Percentiles rank a stretch among this genome's conserved stretches.
phyloP scores from a whole-genome alignment of 2,888 invertebrate genomes.

The Cepaea hortensis region DNA sequence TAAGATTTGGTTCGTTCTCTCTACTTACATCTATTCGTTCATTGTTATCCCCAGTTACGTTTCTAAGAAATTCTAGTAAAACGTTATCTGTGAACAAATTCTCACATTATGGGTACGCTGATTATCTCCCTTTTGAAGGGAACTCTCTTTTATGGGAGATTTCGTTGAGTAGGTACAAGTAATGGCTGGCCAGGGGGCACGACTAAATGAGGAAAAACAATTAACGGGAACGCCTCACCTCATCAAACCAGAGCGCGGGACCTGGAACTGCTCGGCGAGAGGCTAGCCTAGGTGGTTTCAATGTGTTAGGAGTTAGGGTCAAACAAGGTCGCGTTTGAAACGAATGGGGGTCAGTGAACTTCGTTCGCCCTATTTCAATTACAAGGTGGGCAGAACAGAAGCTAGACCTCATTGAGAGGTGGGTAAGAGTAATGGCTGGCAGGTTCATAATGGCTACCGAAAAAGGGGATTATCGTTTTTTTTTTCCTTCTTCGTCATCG shows the following conservation, averaged over 20 bases:
- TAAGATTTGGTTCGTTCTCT: too few species aligned
- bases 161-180: slow-evolving; percentile 10
- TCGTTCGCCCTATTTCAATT: background rate
- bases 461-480: too few species aligned
- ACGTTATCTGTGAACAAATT: too few species aligned
- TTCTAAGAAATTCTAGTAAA: too few species aligned
- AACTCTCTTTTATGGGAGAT: slow-evolving; percentile 3
- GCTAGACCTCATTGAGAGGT: background rate
- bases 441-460: background rate
- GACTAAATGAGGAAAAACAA: slow-evolving; percentile 31
- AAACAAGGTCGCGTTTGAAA: slow-evolving; percentile 10
- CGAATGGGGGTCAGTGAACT: slow-evolving; percentile 23
- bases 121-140: slow-evolving; percentile 1
- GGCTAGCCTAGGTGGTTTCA: slow-evolving; percentile 3
- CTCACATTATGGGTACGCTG: too few species aligned
- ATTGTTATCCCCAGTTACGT: too few species aligned
- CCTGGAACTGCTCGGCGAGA: background rate
- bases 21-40: too few species aligned
- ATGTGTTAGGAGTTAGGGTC: background rate
- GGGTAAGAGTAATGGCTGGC: background rate
- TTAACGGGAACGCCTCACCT: slow-evolving; percentile 8
- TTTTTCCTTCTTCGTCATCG: too few species aligned
- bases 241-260: slow-evolving; percentile 4
- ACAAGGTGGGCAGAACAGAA: background rate
- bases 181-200: slow-evolving; percentile 33